phyloP scores from a whole-genome alignment of 1,140 invertebrate species.

The Drosophila rhopaloa region DNA sequence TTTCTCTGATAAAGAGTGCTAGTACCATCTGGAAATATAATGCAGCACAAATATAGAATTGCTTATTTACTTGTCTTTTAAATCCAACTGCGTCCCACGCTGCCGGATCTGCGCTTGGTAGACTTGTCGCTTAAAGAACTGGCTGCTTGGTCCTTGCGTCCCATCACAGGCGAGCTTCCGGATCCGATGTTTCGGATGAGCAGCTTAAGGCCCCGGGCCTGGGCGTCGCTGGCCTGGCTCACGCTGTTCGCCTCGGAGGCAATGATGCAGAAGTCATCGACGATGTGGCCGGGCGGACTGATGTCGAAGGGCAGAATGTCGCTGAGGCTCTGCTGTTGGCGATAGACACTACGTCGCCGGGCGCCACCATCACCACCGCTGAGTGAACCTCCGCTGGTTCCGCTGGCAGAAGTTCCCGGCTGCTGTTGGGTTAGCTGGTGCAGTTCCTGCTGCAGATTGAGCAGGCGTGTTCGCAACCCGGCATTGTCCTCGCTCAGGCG shows the following conservation, averaged over 20 bases:
- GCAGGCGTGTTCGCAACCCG: slow-evolving; percentile 87
- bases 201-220: slow-evolving; percentile 90
- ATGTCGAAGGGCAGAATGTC: slow-evolving; percentile 87
- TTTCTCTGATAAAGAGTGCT: not conserved
- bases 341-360: slow-evolving; percentile 86
- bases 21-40: not conserved
- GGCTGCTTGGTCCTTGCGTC: slow-evolving; percentile 86
- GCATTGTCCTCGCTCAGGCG: slow-evolving; percentile 94
- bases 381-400: slow-evolving; percentile 38
- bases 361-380: slow-evolving; percentile 38
- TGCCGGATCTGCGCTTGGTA: slow-evolving; percentile 75
- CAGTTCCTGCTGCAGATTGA: slow-evolving; percentile 66
- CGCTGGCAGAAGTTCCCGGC: slow-evolving; percentile 8
- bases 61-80: slow-evolving; percentile 16
- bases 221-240: slow-evolving; percentile 85
- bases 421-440: slow-evolving; percentile 66
- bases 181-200: slow-evolving; percentile 92
- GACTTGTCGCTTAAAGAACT: slow-evolving; percentile 47
- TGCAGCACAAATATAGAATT: not conserved
- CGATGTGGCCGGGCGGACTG: slow-evolving; percentile 90
- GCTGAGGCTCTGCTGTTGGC: slow-evolving; percentile 85
- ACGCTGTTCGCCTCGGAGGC: slow-evolving; percentile 88
- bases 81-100: slow-evolving; percentile 82
- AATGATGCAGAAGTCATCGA: slow-evolving; percentile 97
- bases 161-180: slow-evolving; percentile 91